These are phyloP conservation scores for Hydrotaea diabolus DNA, from an alignment of 2,888 invertebrate genomes.

Conservation along the genomic window DNA sequence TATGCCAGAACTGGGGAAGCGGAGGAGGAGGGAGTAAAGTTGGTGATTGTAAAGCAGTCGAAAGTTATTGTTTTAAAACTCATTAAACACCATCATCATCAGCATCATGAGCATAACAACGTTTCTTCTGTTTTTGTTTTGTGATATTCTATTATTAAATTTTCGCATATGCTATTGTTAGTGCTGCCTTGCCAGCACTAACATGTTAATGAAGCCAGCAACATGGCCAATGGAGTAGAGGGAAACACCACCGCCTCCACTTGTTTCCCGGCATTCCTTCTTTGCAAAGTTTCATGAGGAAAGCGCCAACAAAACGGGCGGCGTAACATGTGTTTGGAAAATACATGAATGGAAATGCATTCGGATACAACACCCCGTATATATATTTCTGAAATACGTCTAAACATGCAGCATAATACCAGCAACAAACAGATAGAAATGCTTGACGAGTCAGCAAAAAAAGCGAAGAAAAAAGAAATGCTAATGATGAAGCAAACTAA, in stretches of 20 bases:
- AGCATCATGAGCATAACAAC: constrained; percentile 36
- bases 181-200: constrained; percentile 19
- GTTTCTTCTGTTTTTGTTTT: neutral
- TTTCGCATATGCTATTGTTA: constrained; percentile 54
- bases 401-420: neutral
- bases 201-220: constrained; percentile 57
- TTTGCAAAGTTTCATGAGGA: neutral
- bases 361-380: neutral
- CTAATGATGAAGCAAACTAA: neutral
- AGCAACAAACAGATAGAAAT: neutral
- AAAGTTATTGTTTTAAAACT: constrained; percentile 55
- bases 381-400: constrained; percentile 45
- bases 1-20: neutral
- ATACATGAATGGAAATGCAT: constrained; percentile 29
- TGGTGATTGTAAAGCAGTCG: constrained; percentile 29
- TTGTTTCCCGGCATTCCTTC: neutral
- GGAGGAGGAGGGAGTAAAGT: neutral
- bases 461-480: neutral
- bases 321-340: constrained; percentile 61
- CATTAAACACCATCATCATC: constrained; percentile 42
- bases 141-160: constrained; percentile 53
- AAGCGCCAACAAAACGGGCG: neutral
- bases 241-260: constrained; percentile 17
- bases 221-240: constrained; percentile 31
- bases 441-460: neutral